phyloP scores from a whole-genome alignment of 1,140 invertebrate genomes.

The Ceratosolen solmsi region DNA sequence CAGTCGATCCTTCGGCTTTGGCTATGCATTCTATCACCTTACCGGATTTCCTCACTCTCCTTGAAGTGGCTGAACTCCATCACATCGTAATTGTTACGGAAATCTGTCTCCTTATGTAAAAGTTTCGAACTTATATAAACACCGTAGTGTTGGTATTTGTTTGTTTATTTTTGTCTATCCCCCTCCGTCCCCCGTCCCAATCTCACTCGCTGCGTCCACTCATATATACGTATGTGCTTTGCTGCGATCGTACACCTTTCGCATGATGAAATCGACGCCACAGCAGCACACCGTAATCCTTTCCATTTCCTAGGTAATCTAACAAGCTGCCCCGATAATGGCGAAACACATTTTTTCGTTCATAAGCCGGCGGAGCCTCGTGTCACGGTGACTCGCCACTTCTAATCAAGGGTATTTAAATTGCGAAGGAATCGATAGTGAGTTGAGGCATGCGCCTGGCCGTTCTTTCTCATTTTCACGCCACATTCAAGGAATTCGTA shows the following conservation, averaged over 20 bases:
- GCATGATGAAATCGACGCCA: conserved; percentile 8
- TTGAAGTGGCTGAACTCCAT: conserved; percentile 37
- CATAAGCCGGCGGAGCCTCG: background rate
- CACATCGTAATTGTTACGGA: conserved; percentile 40
- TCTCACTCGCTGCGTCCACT: background rate
- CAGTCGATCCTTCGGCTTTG: background rate
- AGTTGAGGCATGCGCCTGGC: background rate
- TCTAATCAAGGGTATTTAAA: conserved; percentile 21
- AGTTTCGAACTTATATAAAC: conserved; percentile 47
- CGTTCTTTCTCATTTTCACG: background rate
- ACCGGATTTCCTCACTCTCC: conserved; percentile 34
- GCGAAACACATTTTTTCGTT: conserved; percentile 16
- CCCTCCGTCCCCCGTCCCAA: too few relatives aligned
- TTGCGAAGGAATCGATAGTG: background rate
- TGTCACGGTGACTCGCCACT: conserved; percentile 12
- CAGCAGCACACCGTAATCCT: background rate
- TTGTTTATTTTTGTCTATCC: background rate
- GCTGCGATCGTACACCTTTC: conserved; percentile 18
- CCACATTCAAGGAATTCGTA: background rate
- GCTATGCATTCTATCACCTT: background rate
- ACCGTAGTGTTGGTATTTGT: background rate
- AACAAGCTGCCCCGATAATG: background rate
- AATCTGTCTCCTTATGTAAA: conserved; percentile 48
- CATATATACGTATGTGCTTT: background rate
- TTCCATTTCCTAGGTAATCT: conserved; percentile 43